A percentile compares a stretch with the other conserved stretches of the same genome.
These are phyloP conservation scores for Rhaphigaster nebulosa DNA, from an alignment of 2,888 invertebrate genomes.

Conservation along the genomic window DNA sequence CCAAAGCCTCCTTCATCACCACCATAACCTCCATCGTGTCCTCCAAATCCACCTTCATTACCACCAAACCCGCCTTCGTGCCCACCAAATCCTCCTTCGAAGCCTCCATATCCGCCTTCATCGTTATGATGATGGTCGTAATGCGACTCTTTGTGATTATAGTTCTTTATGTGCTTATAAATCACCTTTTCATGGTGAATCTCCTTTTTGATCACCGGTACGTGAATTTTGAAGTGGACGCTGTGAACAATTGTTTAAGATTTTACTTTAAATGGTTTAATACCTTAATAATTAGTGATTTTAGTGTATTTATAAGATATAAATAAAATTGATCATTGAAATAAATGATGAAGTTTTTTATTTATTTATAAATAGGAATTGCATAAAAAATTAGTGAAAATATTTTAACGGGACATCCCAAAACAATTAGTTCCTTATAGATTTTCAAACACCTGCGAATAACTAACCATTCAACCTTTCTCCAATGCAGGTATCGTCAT, in stretches of 20 bases:
- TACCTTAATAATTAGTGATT: not conserved
- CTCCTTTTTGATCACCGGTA: conserved; percentile 10
- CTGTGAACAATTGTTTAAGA: not conserved
- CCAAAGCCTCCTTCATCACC: not conserved
- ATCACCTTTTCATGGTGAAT: conserved; percentile 25
- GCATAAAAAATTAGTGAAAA: too few species aligned
- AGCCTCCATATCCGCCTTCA: not conserved
- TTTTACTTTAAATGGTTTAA: not conserved
- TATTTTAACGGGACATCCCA: too few species aligned
- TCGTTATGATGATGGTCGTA: not conserved
- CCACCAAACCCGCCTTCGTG: not conserved
- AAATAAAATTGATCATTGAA: too few species aligned
- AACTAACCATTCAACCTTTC: too few species aligned
- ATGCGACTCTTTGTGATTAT: conserved; percentile 32
- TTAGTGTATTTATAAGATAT: too few species aligned
- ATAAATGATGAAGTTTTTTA: too few species aligned
- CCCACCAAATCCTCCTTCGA: not conserved
- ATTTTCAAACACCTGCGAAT: too few species aligned
- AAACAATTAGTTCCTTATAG: too few species aligned
- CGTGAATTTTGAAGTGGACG: conserved; percentile 36
- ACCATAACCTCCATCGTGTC: not conserved
- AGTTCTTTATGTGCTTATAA: conserved; percentile 38
- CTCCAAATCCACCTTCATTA: not conserved
- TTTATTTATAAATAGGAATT: too few species aligned
- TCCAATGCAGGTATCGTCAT: too few species aligned